These are phyloP conservation scores for Tapera naevia DNA, from an alignment of 2,797 vertebrate genomes.

Conservation along the genomic window DNA sequence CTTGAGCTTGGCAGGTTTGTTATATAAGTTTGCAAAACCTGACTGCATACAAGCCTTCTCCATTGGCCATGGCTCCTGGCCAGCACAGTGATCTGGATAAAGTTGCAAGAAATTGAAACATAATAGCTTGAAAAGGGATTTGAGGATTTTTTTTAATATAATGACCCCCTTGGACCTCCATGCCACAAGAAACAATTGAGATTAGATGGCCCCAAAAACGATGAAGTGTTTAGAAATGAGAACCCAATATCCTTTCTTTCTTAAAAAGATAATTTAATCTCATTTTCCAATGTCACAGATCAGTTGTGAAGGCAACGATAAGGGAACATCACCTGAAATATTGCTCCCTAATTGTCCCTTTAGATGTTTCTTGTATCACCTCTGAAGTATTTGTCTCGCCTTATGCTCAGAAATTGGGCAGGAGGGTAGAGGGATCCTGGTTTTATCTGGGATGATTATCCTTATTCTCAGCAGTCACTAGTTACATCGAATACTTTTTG, in stretches of 20 bases:
- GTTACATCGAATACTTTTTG: not conserved
- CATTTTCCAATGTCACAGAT: not conserved
- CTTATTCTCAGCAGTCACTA: not conserved
- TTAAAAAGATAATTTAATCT: not conserved
- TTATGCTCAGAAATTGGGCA: not conserved
- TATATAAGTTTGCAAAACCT: not conserved
- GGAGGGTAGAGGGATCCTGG: not conserved
- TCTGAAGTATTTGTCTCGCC: not conserved
- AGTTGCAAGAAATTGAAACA: not conserved
- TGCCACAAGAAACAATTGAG: not conserved
- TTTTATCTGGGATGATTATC: fast-evolving
- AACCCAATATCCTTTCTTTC: not conserved
- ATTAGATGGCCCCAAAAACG: not conserved
- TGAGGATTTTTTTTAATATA: not conserved
- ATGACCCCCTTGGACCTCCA: not conserved
- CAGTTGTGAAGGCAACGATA: not conserved
- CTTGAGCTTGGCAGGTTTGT: not conserved
- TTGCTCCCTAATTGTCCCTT: not conserved
- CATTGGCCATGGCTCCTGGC: not conserved
- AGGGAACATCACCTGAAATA: not conserved
- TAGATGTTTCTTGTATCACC: not conserved
- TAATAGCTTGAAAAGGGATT: not conserved
- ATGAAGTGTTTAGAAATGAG: not conserved
- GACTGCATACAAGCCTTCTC: not conserved
- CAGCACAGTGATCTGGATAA: not conserved